A percentile compares a stretch with the other conserved stretches of the same genome.
Evolutionary conservation across 92 coral and sea anemone genomes (phyloP).

Genomic region (Siderastrea siderea): DNA sequence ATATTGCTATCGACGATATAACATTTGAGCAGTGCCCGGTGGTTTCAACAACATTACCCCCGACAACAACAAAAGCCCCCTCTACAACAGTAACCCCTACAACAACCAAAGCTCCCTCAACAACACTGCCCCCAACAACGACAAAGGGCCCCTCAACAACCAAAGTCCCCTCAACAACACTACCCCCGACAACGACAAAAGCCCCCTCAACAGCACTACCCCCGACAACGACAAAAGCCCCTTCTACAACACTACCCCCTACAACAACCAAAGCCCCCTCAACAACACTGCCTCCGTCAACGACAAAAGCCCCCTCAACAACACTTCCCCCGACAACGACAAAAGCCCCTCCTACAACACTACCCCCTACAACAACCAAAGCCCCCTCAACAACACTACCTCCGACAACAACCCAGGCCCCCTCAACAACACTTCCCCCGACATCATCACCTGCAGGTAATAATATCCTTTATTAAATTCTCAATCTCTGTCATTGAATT

Average conservation of each 20-base stretch:
- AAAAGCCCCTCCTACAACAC: not conserved
- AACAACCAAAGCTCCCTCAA: conserved; percentile 11
- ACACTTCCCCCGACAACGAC: not conserved
- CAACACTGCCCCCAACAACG: conserved; percentile 16
- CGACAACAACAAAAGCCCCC: conserved; percentile 27
- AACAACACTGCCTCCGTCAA: conserved; percentile 23
- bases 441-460: conserved; percentile 22
- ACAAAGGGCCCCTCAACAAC: conserved; percentile 27
- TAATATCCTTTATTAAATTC: not conserved
- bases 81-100: conserved; percentile 17
- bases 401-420: conserved; percentile 13
- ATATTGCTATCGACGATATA: conserved; percentile 75
- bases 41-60: conserved; percentile 14
- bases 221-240: not conserved
- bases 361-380: conserved; percentile 29
- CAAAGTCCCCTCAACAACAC: not conserved
- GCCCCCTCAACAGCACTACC: not conserved
- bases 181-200: conserved; percentile 22
- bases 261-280: conserved; percentile 22
- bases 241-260: conserved; percentile 10
- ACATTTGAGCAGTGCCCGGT: conserved; percentile 32
- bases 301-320: not conserved
- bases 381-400: conserved; percentile 10
- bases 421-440: conserved; percentile 15
- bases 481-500: no score